These are phyloP conservation scores for Netelia fuscicornis DNA, from an alignment of 2,888 invertebrate genomes.

Conservation along the genomic window DNA sequence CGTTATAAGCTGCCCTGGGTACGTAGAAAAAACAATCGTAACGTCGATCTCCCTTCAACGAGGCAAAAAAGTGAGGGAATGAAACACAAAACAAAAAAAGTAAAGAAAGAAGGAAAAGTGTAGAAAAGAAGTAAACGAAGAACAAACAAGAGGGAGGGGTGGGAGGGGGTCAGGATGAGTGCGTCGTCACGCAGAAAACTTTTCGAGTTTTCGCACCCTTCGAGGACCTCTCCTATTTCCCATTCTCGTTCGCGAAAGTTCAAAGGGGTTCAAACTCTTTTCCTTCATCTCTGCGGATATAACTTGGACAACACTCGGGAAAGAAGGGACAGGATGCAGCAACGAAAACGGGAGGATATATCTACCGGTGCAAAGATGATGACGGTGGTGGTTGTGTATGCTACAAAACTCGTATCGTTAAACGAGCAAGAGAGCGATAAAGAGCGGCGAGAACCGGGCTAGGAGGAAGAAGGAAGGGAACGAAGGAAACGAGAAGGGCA, in stretches of 20 bases:
- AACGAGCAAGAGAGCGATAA: conserved; percentile 49
- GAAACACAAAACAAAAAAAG: conserved; percentile 2
- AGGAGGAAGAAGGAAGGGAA: conserved; percentile 21
- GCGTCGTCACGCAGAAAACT: conserved; percentile 38
- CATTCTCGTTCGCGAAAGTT: conserved; percentile 37
- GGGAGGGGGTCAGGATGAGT: not conserved
- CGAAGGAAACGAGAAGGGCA: conserved; percentile 35
- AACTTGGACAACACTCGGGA: not conserved
- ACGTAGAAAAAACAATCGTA: conserved; percentile 49
- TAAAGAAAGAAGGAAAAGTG: conserved; percentile 6
- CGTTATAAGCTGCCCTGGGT: conserved; percentile 8
- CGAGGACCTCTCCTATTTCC: conserved; percentile 19
- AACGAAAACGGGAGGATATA: conserved; percentile 6
- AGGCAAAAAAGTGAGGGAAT: conserved; percentile 12
- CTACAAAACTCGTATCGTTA: conserved; percentile 56
- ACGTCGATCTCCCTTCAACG: conserved; percentile 38
- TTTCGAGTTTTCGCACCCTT: conserved; percentile 57
- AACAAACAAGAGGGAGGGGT: not conserved
- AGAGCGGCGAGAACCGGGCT: conserved; percentile 10
- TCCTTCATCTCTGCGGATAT: conserved; percentile 36
- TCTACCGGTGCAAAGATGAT: conserved; percentile 27
- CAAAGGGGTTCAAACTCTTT: conserved; percentile 40
- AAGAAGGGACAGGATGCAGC: conserved; percentile 16
- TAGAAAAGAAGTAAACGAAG: conserved; percentile 10
- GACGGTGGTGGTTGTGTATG: conserved; percentile 22